Evolutionary conservation across 2,113 vertebrate species (phyloP).

Genomic region (Cygnus buccinator): DNA sequence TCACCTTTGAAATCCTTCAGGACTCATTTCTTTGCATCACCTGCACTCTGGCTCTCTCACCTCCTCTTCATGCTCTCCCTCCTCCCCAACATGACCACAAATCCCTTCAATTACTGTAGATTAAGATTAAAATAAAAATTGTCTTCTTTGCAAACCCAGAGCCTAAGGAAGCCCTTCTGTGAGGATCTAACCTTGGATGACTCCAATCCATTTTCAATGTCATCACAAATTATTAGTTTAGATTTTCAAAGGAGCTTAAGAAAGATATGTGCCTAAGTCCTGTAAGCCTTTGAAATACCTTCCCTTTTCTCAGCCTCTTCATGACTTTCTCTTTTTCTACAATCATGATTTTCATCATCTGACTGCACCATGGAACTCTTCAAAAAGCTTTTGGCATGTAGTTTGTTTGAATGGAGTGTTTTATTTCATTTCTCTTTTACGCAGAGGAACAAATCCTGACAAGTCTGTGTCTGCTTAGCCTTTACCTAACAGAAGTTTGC

Average conservation of each 20-base stretch:
- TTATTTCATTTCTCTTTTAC: background rate
- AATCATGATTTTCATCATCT: background rate
- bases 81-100: background rate
- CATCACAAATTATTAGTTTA: background rate
- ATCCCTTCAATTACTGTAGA: background rate
- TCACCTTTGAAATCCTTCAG: background rate
- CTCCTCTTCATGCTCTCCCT: background rate
- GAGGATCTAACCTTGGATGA: background rate
- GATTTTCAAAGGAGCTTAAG: background rate
- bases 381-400: background rate
- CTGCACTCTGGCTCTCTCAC: background rate
- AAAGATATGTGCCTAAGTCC: background rate
- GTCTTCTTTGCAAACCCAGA: background rate
- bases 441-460: background rate
- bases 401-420: background rate
- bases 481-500: background rate
- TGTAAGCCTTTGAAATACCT: background rate
- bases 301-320: slow-evolving; percentile 3
- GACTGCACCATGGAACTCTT: background rate
- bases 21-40: background rate
- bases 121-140: background rate
- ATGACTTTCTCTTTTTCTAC: background rate
- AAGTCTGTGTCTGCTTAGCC: background rate
- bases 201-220: background rate
- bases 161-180: background rate